A percentile compares a stretch with the other conserved stretches of the same genome.
Evolutionary conservation across 2,888 invertebrate genomes (phyloP).

Genomic region (Lasius fuliginosus): DNA sequence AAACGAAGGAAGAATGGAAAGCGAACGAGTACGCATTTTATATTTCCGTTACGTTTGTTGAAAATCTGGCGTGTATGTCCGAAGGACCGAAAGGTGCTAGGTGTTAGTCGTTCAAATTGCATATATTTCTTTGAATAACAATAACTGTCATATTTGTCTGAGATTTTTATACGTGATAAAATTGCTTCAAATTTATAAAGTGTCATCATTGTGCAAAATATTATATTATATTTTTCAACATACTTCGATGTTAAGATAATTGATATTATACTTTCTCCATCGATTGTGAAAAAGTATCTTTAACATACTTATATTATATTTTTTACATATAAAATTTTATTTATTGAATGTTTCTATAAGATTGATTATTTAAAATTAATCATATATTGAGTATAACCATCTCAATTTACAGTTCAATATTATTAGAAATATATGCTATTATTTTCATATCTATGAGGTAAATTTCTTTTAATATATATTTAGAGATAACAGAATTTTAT

Average conservation of each 20-base stretch:
- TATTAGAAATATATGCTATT: neutral
- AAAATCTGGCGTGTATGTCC: neutral
- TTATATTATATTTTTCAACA: neutral
- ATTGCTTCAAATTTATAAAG: neutral
- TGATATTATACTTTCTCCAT: neutral
- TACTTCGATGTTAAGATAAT: neutral
- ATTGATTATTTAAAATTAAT: neutral
- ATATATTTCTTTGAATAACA: neutral
- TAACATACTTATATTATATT: neutral
- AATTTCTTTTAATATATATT: neutral
- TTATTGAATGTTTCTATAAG: neutral
- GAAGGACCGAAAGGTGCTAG: neutral
- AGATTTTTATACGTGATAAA: neutral
- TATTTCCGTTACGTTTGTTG: constrained; percentile 6
- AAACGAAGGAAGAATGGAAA: constrained; percentile 32
- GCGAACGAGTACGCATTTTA: constrained; percentile 50
- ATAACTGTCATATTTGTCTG: neutral
- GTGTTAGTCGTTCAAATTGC: neutral
- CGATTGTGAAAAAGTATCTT: neutral
- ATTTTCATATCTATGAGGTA: neutral
- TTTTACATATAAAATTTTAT: neutral
- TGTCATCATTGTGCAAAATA: neutral
- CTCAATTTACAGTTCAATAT: neutral
- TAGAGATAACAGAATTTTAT: neutral
- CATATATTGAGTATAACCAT: no score